Base-by-base conservation (phyloP, 1,140 invertebrate genomes). In the Heliothis subflexa region DNA sequence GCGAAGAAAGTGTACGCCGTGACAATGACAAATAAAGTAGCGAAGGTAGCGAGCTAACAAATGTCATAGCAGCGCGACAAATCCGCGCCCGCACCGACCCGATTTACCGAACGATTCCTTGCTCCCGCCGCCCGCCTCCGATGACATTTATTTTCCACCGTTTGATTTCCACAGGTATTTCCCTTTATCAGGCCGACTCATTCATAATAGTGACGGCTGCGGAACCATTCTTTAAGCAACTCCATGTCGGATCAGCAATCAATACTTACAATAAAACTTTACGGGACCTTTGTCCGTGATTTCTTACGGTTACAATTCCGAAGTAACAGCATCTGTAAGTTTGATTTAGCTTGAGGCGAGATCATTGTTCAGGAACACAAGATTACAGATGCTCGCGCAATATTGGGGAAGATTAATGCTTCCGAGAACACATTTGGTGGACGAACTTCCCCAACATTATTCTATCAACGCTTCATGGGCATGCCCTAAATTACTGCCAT, bases 131-230 rank as follows among this genome's bases (percentile, higher is more conserved):
- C 68, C 18, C 64, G 80, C 57, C 81, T 73, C 68, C 68, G 78
- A 80, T 21, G 10, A 84, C 85, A 89, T 90, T 90, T 89, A 86
- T 89, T 87, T 85, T 61, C 83, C 82, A 83, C 82, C 81, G 85
- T 86, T 87, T 89, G 88, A 89, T 90, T 86, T 89, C 87, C 78
- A 61, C 81, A 86, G 84, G 86, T 89, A 91, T 91, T 89, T 86
- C 49, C 88, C 87, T 89, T 89, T 88, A 91, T 89, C 87, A 86
- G 82, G 74, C 77, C 71, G 74, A 84, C 85, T 86, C 85, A 85
- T 86, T 89, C 87, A 85, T 85, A 85, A 85, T 84, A 85, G 83
- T 85, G 83, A 83, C 71, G 80, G 45, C 71, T 72, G 33, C 62
- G 66, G 49, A 64, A 74, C 81, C 68, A 83, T 83, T 85, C 72